Evolutionary conservation across 1,140 invertebrate species (phyloP).

Genomic region (Campoletis sonorensis): DNA sequence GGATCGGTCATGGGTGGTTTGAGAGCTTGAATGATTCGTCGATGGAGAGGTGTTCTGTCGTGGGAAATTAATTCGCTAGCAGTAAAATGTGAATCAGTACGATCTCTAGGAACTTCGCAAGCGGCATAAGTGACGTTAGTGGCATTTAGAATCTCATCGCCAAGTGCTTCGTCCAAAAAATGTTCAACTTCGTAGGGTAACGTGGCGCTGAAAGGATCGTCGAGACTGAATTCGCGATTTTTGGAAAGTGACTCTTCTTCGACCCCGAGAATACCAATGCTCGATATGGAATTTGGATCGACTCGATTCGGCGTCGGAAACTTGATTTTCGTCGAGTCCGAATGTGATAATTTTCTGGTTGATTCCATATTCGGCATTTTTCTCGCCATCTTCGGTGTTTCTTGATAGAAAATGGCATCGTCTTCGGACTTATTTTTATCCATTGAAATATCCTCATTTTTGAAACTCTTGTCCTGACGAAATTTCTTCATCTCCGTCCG

Average conservation of each 20-base stretch:
- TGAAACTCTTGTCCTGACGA: not conserved
- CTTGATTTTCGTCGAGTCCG: constrained; percentile 22
- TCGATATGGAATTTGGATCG: constrained; percentile 47
- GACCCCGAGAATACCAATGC: constrained; percentile 26
- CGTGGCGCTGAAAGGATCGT: not conserved
- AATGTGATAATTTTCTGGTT: constrained; percentile 50
- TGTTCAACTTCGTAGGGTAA: constrained; percentile 59
- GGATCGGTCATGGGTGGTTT: constrained; percentile 14
- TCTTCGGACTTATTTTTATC: no score
- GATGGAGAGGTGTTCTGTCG: constrained; percentile 29
- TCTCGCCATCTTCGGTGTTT: constrained; percentile 22
- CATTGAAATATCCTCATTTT: not conserved
- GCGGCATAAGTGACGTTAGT: constrained; percentile 50
- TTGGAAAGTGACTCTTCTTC: no score
- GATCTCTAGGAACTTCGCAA: constrained; percentile 43
- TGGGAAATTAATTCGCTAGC: constrained; percentile 53
- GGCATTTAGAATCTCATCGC: constrained; percentile 58
- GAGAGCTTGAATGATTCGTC: constrained; percentile 3
- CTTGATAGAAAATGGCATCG: not conserved
- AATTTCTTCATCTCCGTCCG: not conserved
- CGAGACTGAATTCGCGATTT: no score
- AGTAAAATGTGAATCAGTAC: constrained; percentile 48
- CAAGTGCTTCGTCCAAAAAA: constrained; percentile 64
- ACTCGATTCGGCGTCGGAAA: constrained; percentile 41
- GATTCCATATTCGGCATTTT: constrained; percentile 57